Base-by-base conservation (phyloP, 2,888 invertebrate species). In the Leptopilina drosophilae region DNA sequence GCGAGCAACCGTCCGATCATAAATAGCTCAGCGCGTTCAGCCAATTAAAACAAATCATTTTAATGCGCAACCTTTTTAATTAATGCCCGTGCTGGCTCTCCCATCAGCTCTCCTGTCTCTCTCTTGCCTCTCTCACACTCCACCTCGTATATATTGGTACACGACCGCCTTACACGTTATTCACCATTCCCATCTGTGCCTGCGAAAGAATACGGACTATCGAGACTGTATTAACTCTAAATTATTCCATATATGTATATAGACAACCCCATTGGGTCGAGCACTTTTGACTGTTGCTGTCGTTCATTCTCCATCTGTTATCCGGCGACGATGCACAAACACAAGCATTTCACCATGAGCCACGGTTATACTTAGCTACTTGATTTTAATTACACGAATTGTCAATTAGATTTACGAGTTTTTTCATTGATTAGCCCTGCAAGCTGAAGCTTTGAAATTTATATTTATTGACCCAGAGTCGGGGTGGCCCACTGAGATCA, bases 1-100 rank as follows among this genome's bases (percentile, higher is more conserved):
- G 86, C n/a, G n/a, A 88, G 87, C 87, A 87, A 88, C 87, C 87
- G 89, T 87, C 88, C 86, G 88, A 89, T 89, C 91, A 90, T 91
- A 91, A 91, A 91, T 91, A 91, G 90, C 90, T 91, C 91, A 89
- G 88, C 88, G 88, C 90, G 90, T 90, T 91, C 90, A 90, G 89
- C 91, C 91, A 91, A 91, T 91, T 91, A 91, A 91, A 91, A 91
- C 91, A 91, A 91, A 91, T 91, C 91, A 91, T 91, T 91, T 91
- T 91, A 91, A 91, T 91, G 91, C 91, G 89, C 91, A 91, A 91
- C 91, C 90, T 91, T 91, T 91, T 91, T 91, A 91, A 91, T 91
- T 91, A 91, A 91, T 91, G 91, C 90, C 86, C 89, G 88, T 87
- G 89, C 89, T 89, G 87, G 87, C 86, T 89, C 89, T 87, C 88